Evolutionary conservation across 2,888 invertebrate genomes (phyloP).

Genomic region (Muscina levida): DNA sequence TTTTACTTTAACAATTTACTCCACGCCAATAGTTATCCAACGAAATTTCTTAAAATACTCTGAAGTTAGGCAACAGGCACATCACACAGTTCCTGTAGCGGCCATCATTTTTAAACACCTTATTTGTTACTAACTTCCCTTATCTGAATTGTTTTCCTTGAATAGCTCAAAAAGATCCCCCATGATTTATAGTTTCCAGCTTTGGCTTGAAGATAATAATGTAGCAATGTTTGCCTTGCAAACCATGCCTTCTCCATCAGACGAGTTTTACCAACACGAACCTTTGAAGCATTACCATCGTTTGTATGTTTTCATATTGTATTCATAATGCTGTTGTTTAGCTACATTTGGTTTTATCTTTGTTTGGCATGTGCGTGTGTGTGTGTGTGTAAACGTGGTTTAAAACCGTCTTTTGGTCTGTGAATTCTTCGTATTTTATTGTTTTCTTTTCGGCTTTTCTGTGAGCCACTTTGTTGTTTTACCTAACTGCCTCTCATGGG

Average conservation of each 20-base stretch:
- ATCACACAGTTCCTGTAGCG: too few relatives aligned
- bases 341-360: slow-evolving; percentile 16
- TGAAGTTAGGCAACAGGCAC: too few relatives aligned
- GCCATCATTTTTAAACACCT: too few relatives aligned
- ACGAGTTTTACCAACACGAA: slow-evolving; percentile 4
- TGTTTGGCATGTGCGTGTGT: slow-evolving; percentile 25
- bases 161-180: too few relatives aligned
- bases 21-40: too few relatives aligned
- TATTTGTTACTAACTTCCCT: too few relatives aligned
- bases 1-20: too few relatives aligned
- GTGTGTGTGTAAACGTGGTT: slow-evolving; percentile 52
- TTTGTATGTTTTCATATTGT: slow-evolving; percentile 21
- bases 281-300: neutral
- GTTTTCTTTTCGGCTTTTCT: slow-evolving; percentile 13
- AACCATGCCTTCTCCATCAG: slow-evolving; percentile 7
- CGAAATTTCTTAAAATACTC: neutral
- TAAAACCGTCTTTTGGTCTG: slow-evolving; percentile 27
- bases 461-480: slow-evolving; percentile 25
- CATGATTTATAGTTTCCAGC: too few relatives aligned
- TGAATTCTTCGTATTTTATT: slow-evolving; percentile 25
- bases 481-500: slow-evolving; percentile 20
- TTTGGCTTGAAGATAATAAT: too few relatives aligned
- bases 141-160: too few relatives aligned
- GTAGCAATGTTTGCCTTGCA: neutral
- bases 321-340: slow-evolving; percentile 26